phyloP scores from a whole-genome alignment of 2,797 vertebrate genomes.

The Microctenopoma lineatum region DNA sequence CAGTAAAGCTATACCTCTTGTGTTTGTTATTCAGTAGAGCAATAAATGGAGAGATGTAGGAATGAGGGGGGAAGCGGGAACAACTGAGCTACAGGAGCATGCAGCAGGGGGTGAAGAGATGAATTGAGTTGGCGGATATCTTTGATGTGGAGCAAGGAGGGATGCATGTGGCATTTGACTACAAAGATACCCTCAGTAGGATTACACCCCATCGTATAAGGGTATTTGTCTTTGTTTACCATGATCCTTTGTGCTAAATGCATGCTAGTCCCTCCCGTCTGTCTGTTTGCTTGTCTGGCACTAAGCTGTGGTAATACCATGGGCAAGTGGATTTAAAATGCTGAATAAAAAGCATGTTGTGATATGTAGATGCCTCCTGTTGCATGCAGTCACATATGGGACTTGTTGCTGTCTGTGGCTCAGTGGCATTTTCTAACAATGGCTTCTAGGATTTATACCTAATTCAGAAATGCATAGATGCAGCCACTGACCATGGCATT shows the following conservation, averaged over 20 bases:
- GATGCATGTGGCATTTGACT: conserved; percentile 63
- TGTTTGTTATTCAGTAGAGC: conserved; percentile 11
- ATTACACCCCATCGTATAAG: conserved; percentile 68
- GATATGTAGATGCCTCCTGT: conserved; percentile 65
- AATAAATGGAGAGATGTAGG: conserved; percentile 30
- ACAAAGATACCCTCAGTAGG: conserved; percentile 59
- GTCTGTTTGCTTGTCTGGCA: conserved; percentile 66
- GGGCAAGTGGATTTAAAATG: conserved; percentile 68
- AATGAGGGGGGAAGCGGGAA: not conserved
- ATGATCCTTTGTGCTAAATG: conserved; percentile 66
- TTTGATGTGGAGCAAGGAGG: conserved; percentile 40
- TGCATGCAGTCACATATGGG: conserved; percentile 39
- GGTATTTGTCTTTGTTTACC: conserved; percentile 69
- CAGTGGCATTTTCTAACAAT: conserved; percentile 14
- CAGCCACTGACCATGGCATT: no score
- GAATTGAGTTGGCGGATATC: conserved; percentile 30
- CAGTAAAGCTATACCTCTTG: conserved; percentile 61
- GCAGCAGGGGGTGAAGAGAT: not conserved
- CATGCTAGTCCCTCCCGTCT: conserved; percentile 49
- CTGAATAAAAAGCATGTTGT: conserved; percentile 67
- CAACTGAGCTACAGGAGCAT: conserved; percentile 2
- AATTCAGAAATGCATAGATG: not conserved
- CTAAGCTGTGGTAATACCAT: conserved; percentile 71
- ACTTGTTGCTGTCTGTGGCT: conserved; percentile 22
- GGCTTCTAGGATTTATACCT: conserved; percentile 7